A percentile compares a stretch with the other conserved stretches of the same genome.
These are phyloP conservation scores for Penaeus monodon DNA, from an alignment of 2,888 invertebrate genomes.

Conservation along the genomic window DNA sequence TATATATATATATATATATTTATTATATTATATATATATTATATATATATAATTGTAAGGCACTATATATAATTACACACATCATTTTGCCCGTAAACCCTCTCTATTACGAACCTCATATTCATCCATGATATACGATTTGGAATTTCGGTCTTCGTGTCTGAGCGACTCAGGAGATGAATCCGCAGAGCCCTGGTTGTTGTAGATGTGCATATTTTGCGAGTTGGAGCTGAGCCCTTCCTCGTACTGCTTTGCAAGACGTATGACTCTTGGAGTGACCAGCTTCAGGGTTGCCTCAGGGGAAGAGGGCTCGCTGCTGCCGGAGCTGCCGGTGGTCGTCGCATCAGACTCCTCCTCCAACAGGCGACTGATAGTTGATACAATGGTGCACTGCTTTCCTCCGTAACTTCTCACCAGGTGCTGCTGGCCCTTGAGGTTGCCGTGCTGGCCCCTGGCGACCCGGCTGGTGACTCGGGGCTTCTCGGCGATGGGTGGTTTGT, in stretches of 20 bases:
- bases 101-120: slow-evolving; percentile 45
- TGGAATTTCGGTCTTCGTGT: slow-evolving; percentile 28
- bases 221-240: slow-evolving; percentile 30
- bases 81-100: too few species aligned
- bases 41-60: too few species aligned
- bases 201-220: not conserved
- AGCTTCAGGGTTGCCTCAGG: slow-evolving; percentile 63
- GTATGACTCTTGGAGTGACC: slow-evolving; percentile 60
- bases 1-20: not conserved
- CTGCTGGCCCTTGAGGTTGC: slow-evolving; percentile 10
- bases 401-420: slow-evolving; percentile 29
- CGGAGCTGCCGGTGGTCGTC: slow-evolving; percentile 40
- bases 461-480: slow-evolving; percentile 48
- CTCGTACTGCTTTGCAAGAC: slow-evolving; percentile 57
- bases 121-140: slow-evolving; percentile 61
- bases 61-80: too few species aligned
- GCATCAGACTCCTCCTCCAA: slow-evolving; percentile 62
- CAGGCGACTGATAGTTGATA: slow-evolving; percentile 62
- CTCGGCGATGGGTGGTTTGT: slow-evolving; percentile 64
- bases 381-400: slow-evolving; percentile 59
- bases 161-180: slow-evolving; percentile 28
- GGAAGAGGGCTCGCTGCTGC: slow-evolving; percentile 63
- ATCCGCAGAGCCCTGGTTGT: not conserved
- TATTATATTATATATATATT: too few species aligned
- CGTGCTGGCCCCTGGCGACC: slow-evolving; percentile 15